These are phyloP conservation scores for Hippasteria phrygiana DNA, from an alignment of 53 echinoderm and acorn worm genomes.

Conservation along the genomic window DNA sequence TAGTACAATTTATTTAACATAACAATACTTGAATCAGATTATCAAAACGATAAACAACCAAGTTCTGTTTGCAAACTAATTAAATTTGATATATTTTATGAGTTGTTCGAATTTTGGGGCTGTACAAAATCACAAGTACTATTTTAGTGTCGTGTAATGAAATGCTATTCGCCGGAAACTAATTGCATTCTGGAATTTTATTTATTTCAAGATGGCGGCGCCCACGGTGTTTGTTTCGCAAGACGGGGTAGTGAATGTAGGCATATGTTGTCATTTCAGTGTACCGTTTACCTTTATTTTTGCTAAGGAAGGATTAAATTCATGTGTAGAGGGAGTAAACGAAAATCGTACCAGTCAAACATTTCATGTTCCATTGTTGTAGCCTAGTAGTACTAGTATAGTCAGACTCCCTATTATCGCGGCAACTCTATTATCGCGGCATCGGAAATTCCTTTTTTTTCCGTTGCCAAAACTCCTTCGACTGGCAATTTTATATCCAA, in stretches of 20 bases:
- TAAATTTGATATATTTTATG: not conserved
- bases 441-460: too few species aligned
- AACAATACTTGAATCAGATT: too few species aligned
- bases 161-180: conserved; percentile 19
- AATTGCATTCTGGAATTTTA: conserved; percentile 25
- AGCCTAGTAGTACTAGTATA: too few species aligned
- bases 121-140: not conserved
- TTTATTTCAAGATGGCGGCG: conserved; percentile 78
- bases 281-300: not conserved
- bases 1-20: not conserved
- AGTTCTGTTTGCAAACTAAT: not conserved
- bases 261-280: conserved; percentile 1
- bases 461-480: too few species aligned
- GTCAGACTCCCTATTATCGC: too few species aligned
- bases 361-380: too few species aligned
- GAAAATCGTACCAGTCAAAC: too few species aligned
- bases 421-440: too few species aligned
- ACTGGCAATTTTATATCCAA: too few species aligned
- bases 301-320: not conserved
- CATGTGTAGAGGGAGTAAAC: not conserved
- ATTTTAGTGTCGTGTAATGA: conserved; percentile 10
- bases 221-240: conserved; percentile 61
- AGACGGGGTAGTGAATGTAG: conserved; percentile 37
- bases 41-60: too few species aligned
- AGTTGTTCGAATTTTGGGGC: not conserved